phyloP scores from a whole-genome alignment of 2,113 vertebrate species.

The Phainopepla nitens region DNA sequence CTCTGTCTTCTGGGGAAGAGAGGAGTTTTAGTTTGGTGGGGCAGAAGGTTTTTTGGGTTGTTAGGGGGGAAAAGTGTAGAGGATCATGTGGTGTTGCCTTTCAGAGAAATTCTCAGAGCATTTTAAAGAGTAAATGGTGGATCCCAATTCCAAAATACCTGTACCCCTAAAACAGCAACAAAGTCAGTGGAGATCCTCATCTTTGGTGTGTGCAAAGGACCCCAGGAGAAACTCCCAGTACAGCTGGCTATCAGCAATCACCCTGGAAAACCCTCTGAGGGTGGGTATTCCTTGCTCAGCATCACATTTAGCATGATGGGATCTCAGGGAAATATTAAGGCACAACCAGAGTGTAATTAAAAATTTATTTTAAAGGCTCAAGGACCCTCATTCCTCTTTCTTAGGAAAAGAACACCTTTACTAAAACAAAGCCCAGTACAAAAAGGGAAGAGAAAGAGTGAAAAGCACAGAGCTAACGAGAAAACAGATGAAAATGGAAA shows the following conservation, averaged over 20 bases:
- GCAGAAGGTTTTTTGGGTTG: accelerated
- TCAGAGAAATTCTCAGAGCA: neutral
- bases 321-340: neutral
- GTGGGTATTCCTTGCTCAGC: neutral
- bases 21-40: accelerated
- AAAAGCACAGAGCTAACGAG: neutral
- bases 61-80: neutral
- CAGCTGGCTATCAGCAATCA: neutral
- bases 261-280: neutral
- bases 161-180: neutral
- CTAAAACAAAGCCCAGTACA: neutral
- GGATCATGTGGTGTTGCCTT: accelerated
- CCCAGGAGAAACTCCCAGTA: neutral
- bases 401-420: neutral
- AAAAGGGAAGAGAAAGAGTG: neutral
- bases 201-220: neutral
- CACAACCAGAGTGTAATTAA: neutral
- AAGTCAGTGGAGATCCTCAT: neutral
- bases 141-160: neutral
- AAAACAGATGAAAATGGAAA: neutral
- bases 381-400: neutral
- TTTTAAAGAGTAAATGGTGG: neutral
- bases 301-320: neutral
- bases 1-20: neutral
- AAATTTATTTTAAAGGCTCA: neutral